Evolutionary conservation across 2,113 vertebrate genomes (phyloP).

Genomic region (Pollachius pollachius): DNA sequence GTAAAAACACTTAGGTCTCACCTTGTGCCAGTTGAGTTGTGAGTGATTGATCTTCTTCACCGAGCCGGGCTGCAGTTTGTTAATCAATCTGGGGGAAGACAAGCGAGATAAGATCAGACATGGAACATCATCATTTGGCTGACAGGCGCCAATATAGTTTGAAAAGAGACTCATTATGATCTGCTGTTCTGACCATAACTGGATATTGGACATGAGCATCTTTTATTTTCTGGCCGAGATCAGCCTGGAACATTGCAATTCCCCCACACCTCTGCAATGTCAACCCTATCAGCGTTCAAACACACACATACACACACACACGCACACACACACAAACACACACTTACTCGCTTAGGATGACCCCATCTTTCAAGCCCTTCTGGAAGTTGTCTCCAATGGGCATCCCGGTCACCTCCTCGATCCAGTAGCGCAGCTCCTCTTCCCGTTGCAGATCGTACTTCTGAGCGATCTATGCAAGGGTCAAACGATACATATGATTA

Average conservation of each 20-base stretch:
- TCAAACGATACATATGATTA: not conserved
- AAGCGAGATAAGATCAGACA: not conserved
- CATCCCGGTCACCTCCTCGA: conserved; percentile 93
- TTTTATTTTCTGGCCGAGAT: not conserved
- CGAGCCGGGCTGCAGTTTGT: conserved; percentile 89
- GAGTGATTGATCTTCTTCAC: conserved; percentile 94
- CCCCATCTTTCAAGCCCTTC: conserved; percentile 92
- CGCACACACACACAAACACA: no score
- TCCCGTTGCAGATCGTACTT: conserved; percentile 94
- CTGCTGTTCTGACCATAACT: no score
- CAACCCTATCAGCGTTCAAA: no score
- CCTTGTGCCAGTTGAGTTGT: conserved; percentile 97
- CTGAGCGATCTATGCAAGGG: conserved; percentile 84
- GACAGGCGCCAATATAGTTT: not conserved
- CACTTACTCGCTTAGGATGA: conserved; percentile 92
- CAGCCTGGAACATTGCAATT: not conserved
- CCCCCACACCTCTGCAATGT: not conserved
- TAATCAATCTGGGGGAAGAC: conserved; percentile 82
- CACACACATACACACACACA: no score
- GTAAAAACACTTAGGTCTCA: conserved; percentile 57
- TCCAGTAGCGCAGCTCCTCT: conserved; percentile 94
- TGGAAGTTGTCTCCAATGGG: conserved; percentile 92
- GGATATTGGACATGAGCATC: no score
- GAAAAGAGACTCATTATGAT: no score
- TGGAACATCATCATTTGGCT: not conserved